Conservation (phyloP, 2,797 vertebrate genomes). For the Clarias pachynema region DNA sequence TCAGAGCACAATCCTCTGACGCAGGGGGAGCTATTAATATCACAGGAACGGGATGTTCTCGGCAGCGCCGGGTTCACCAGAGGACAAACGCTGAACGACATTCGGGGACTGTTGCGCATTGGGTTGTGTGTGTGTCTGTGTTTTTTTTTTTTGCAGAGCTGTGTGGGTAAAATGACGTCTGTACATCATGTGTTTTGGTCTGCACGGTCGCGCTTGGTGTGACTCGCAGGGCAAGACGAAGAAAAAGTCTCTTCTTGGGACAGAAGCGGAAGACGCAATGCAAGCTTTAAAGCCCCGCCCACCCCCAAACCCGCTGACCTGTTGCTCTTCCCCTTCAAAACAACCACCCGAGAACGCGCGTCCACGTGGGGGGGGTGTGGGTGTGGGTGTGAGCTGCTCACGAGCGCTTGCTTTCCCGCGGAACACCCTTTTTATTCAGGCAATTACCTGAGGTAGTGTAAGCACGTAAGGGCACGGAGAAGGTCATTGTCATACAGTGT, state of each 20-base stretch:
- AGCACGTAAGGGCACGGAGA: background rate
- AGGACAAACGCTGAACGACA: slow-evolving; percentile 70
- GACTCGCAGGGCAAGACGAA: background rate
- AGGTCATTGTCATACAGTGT: background rate
- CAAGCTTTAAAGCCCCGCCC: slow-evolving; percentile 68
- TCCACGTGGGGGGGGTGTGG: background rate
- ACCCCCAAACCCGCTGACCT: slow-evolving; percentile 75
- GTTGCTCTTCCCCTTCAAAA: slow-evolving; percentile 61
- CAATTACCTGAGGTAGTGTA: background rate
- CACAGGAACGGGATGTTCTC: slow-evolving; percentile 80
- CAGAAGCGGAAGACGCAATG: background rate
- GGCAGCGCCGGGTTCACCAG: slow-evolving; percentile 73
- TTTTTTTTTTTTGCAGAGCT: background rate
- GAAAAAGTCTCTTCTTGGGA: background rate
- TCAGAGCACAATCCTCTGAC: slow-evolving; percentile 76
- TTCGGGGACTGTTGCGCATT: slow-evolving; percentile 36
- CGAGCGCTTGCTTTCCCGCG: background rate
- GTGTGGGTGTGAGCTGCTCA: slow-evolving; percentile 10
- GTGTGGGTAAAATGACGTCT: slow-evolving; percentile 9
- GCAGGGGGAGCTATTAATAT: slow-evolving; percentile 83
- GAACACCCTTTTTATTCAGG: background rate
- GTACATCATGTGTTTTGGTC: slow-evolving; percentile 1
- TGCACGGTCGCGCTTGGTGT: background rate
- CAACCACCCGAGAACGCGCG: slow-evolving; percentile 64
- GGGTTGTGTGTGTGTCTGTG: background rate